Conservation (phyloP, 2,113 vertebrate species). For the Scomber colias region DNA sequence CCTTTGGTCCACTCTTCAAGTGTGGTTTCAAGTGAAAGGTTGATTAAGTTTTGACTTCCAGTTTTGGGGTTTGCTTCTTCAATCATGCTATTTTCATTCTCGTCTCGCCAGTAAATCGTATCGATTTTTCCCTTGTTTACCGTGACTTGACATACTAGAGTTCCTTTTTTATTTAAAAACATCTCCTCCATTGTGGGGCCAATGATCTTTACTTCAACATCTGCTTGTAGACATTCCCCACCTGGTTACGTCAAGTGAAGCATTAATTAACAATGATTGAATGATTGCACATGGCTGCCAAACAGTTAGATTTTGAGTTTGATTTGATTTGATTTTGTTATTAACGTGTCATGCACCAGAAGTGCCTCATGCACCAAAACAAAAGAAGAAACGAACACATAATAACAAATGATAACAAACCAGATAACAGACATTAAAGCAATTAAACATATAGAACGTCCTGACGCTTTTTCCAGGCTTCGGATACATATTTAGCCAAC, state of each 20-base stretch:
- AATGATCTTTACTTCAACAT: background rate
- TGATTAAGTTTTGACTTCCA: accelerated
- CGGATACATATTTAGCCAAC: no score
- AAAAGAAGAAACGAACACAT: no score
- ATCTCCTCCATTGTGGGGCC: constrained; percentile 26
- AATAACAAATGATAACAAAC: no score
- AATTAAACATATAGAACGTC: no score
- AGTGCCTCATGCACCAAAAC: no score
- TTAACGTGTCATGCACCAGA: no score
- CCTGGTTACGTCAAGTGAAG: background rate
- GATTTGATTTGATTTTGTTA: no score
- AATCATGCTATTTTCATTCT: accelerated
- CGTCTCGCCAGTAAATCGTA: constrained; percentile 18
- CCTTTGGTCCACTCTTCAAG: constrained; percentile 74
- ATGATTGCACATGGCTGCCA: background rate
- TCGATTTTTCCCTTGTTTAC: accelerated
- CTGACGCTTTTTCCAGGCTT: no score
- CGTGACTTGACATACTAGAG: constrained; percentile 5
- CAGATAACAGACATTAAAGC: no score
- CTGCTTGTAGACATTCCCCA: accelerated
- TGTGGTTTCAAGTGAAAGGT: background rate
- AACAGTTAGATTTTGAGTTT: background rate
- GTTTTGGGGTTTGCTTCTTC: accelerated
- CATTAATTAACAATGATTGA: background rate
- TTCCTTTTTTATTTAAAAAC: background rate